Percentiles rank a stretch among this genome's conserved stretches.
phyloP scores from a whole-genome alignment of 2,797 vertebrate genomes.

The Chaenodraco wilsoni region DNA sequence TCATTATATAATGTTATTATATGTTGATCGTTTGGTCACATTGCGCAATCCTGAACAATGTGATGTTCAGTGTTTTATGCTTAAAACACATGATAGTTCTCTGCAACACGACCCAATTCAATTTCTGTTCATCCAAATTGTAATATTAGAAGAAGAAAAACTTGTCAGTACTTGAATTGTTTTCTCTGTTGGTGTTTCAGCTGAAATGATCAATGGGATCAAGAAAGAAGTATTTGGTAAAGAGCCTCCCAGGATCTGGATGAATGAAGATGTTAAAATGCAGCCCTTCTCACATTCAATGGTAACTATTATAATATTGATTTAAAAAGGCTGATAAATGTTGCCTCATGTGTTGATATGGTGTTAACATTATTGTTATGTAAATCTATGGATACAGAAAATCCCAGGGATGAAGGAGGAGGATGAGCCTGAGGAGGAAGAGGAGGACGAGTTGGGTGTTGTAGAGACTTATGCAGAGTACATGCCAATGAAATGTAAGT shows the following conservation, averaged over 20 bases:
- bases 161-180: not conserved
- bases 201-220: slow-evolving; percentile 93
- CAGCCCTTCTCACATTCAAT: slow-evolving; percentile 92
- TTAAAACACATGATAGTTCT: not conserved
- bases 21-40: not conserved
- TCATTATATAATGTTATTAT: not conserved
- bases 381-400: slow-evolving; percentile 81
- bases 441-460: slow-evolving; percentile 98
- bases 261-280: slow-evolving; percentile 92
- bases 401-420: slow-evolving; percentile 91
- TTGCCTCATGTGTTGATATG: not conserved
- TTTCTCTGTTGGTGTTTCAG: slow-evolving; percentile 73
- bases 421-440: slow-evolving; percentile 97
- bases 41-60: not conserved
- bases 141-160: not conserved
- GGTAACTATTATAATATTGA: slow-evolving; percentile 77
- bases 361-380: not conserved
- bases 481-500: slow-evolving; percentile 97
- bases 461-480: slow-evolving; percentile 98
- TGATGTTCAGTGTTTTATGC: not conserved
- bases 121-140: not conserved
- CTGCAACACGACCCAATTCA: not conserved
- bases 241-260: slow-evolving; percentile 94
- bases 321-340: not conserved
- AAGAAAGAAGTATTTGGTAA: slow-evolving; percentile 94